Evolutionary conservation across 1,140 invertebrate species (phyloP).

Genomic region (Tetramorium simillimum): DNA sequence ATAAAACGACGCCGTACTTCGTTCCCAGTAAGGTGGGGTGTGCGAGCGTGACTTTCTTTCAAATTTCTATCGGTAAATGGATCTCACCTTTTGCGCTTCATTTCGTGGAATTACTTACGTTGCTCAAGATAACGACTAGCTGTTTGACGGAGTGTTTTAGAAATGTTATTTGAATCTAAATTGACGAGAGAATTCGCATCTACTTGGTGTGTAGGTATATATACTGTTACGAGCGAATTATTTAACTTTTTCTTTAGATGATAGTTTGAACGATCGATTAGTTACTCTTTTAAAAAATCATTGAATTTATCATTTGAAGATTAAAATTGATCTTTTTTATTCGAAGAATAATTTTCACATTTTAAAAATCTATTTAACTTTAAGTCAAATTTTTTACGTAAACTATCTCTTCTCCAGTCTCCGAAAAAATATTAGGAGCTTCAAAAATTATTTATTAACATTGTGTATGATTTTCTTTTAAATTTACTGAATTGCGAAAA

Average conservation of each 20-base stretch:
- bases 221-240: not conserved
- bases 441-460: not conserved
- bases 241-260: not conserved
- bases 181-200: not conserved
- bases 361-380: not conserved
- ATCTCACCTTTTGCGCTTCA: no score
- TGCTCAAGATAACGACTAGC: no score
- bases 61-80: no score
- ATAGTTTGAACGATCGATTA: not conserved
- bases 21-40: no score
- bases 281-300: not conserved
- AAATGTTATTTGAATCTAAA: not conserved
- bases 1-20: no score
- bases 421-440: not conserved
- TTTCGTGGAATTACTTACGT: no score
- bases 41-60: no score
- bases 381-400: not conserved
- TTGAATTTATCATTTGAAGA: not conserved
- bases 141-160: not conserved
- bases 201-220: not conserved
- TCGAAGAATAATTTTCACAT: not conserved
- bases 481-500: not conserved
- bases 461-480: not conserved
- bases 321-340: not conserved
- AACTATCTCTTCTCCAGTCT: not conserved